phyloP scores from a whole-genome alignment of 2,797 vertebrate species.

The Pseudochirops cupreus region DNA sequence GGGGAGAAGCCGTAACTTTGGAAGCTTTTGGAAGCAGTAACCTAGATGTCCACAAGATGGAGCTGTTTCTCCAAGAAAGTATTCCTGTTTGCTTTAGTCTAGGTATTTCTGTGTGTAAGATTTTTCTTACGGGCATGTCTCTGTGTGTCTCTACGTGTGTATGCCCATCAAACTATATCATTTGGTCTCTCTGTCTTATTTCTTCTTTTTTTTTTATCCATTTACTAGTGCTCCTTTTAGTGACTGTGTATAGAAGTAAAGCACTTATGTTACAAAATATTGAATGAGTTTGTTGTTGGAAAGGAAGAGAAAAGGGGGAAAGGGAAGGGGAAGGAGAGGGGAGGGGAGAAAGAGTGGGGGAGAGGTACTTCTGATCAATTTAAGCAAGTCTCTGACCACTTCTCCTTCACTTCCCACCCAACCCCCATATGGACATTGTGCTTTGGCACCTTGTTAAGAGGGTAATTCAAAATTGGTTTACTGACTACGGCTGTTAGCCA shows the following conservation, averaged over 20 bases:
- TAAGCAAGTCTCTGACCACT: neutral
- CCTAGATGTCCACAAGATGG: too few species aligned
- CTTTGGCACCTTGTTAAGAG: neutral
- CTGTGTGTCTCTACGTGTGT: neutral
- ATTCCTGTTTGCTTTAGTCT: neutral
- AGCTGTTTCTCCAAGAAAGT: neutral
- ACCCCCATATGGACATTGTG: neutral
- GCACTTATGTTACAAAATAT: neutral
- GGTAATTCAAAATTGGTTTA: neutral
- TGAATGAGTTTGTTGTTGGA: neutral
- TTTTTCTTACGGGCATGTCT: neutral
- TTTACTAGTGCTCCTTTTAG: neutral
- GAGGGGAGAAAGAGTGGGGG: too few species aligned
- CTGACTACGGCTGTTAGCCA: neutral
- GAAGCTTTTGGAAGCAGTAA: rapidly evolving
- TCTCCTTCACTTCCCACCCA: neutral
- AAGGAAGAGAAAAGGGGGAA: neutral
- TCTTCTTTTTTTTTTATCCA: neutral
- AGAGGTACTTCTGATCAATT: neutral
- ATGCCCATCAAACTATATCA: neutral
- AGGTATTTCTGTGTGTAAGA: neutral
- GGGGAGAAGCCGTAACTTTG: rapidly evolving
- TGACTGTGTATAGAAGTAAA: neutral
- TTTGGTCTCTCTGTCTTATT: neutral
- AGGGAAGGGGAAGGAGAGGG: neutral